Evolutionary conservation across 2,797 vertebrate genomes (phyloP), one percentile per base, ranked within the genome.

Genomic region (Epinephelus malabaricus): DNA sequence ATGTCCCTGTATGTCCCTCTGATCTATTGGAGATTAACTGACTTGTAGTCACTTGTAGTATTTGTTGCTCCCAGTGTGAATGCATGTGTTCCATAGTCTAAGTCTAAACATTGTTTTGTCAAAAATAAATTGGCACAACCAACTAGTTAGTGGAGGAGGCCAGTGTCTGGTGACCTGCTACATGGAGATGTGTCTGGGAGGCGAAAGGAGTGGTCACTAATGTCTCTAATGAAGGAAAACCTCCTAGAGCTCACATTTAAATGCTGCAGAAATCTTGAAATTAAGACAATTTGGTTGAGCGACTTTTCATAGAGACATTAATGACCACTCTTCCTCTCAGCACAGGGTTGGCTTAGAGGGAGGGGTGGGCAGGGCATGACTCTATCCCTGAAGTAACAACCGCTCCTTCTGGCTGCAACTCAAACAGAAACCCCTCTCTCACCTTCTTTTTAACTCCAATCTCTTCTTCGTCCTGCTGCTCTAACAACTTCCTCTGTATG

Each of bases 341-440:
- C 90, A 84, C 73, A 23, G 49, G 63, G 55, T 90, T 85, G 92
- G 84, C 78, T 65, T 56, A 46, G 65, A 93, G 88, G 92, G 94
- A 74, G 88, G 78, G 75, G 69, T 74, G 85, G 96, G 95, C 92
- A 91, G 96, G 94, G 95, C 94, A 94, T 95, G 95, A 97, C 96
- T 97, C 97, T 98, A 92, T 97, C 97, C 94, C 90, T 93, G 92
- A 93, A 93, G 93, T 95, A 93, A 94, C 93, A 93, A 83, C 91
- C 90, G 90, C 92, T 94, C 84, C 93, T 94, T 90, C 92, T 95
- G 92, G 91, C 94, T 94, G 92, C 77, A 47, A 84, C 88, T 92
- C 84, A 90, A 92, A 92, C 84, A 89, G 90, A 86, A 91, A 82
- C 66, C 62, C 76, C 63, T 76, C 73, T 70, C 59, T 40, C 49